phyloP scores from a whole-genome alignment of 2,888 invertebrate genomes.

The Hirtodrosophila trivittata region DNA sequence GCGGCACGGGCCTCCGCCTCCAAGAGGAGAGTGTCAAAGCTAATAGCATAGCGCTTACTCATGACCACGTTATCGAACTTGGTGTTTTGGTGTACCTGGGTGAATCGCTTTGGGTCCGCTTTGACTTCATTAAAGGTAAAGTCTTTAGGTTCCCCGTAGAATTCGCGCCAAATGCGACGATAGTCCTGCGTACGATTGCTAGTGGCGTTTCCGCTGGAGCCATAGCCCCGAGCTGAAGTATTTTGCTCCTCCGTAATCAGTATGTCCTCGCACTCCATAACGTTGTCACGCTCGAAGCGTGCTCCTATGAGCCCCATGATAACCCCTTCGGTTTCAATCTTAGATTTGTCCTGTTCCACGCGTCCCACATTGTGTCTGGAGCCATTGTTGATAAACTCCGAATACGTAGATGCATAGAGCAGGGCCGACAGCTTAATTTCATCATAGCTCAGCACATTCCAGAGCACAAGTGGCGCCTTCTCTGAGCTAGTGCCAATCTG shows the following conservation, averaged over 20 bases:
- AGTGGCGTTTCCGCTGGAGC: neutral
- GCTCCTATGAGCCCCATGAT: conserved; percentile 85
- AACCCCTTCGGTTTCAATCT: conserved; percentile 85
- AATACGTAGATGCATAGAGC: conserved; percentile 85
- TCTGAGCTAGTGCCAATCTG: conserved; percentile 84
- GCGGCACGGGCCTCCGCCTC: conserved; percentile 87
- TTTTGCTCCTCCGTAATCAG: conserved; percentile 85
- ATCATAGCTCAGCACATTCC: conserved; percentile 86
- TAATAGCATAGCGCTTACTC: conserved; percentile 84
- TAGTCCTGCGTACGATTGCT: conserved; percentile 52
- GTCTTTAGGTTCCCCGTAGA: conserved; percentile 72
- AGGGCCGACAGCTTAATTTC: conserved; percentile 86
- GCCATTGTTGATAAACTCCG: conserved; percentile 86
- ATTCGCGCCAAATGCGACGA: conserved; percentile 73
- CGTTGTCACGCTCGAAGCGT: conserved; percentile 83
- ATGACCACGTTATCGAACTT: conserved; percentile 80
- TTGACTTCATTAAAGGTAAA: conserved; percentile 53
- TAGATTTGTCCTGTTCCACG: conserved; percentile 79
- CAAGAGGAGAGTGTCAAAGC: conserved; percentile 86
- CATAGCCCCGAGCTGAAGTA: conserved; percentile 84
- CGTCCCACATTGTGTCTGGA: conserved; percentile 84
- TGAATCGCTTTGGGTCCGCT: conserved; percentile 32
- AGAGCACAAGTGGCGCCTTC: conserved; percentile 83
- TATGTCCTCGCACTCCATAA: conserved; percentile 85
- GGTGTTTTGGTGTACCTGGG: conserved; percentile 28